Base-by-base conservation (phyloP, 2,797 vertebrate genomes). In the Sarcophilus harrisii region DNA sequence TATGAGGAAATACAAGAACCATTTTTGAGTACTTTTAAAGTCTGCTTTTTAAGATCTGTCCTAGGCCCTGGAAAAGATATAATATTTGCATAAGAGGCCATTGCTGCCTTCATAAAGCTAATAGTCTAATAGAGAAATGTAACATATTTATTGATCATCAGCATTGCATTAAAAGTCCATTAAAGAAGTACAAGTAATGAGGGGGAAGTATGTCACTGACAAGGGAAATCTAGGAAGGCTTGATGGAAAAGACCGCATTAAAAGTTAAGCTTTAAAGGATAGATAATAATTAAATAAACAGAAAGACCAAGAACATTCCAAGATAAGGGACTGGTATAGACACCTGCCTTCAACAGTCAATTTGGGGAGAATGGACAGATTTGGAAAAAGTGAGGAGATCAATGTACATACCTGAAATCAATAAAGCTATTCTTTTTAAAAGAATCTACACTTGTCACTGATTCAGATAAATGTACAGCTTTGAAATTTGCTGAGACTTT, bases 401-500 rank as follows among this genome's bases (percentile, higher is more conserved):
- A 81, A 81, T 81, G 18, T 81, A 38, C 66, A 81, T 45, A 81
- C n/a, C 66, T 81, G n/a, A 24, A 81, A 81, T 81, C 66, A 81
- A 81, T 81, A 81, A 81, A 81, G 38, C n/a, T 81, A 45, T 81
- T 38, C 66, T 18, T 73, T 81, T 45, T 9, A 81, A 38, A 73
- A 21, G 38, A 38, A 45, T 24, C n/a, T 16, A 38, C n/a, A 81
- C 16, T 81, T 81, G 66, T 81, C 18, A 38, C 66, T 81, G 66
- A 81, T 81, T 81, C 66, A 81, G n/a, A 81, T 81, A 81, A 24
- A 81, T 81, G 66, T 81, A 18, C n/a, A 45, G n/a, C n/a, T 45
- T 81, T 38, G 66, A 81, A 81, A 81, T 81, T 81, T 45, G 66
- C 66, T 81, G 66, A 81, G 66, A 81, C 66, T 81, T 81, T 81